Base-by-base conservation (phyloP, 2,888 invertebrate genomes). In the Heliconius ismenius region DNA sequence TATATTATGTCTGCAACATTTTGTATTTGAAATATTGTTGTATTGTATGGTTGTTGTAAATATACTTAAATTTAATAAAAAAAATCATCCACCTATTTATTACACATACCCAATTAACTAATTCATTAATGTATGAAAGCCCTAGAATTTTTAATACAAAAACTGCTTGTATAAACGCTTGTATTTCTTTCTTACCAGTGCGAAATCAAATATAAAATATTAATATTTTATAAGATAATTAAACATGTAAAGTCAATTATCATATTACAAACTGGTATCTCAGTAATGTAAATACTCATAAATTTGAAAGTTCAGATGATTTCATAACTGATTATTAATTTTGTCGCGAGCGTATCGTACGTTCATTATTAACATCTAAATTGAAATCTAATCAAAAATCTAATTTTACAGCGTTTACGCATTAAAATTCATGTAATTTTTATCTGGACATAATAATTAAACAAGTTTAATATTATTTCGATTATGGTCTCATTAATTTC, bases 401-500 rank as follows among this genome's bases (percentile, higher is more conserved):
- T 87, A 87, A 86, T 90, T 49, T 49, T 49, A 91, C 90, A 89
- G 88, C 90, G 87, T 87, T 90, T 86, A 89, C 88, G 87, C 87
- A 91, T 91, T 91, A 90, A 90, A 90, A 90, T 89, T 88, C 90
- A 89, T 90, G 89, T 90, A 88, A 87, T 88, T 86, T 86, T 87
- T 86, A 87, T 87, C 87, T 84, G 83, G 85, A 86, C 85, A 88
- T 87, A 87, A 88, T 89, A 89, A 89, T 88, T 89, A 89, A 90
- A 88, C 85, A 87, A 85, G 85, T 89, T 89, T 87, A 87, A 88
- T 90, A 92, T 89, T 88, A 88, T 89, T 90, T 90, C 89, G 90
- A 91, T 92, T 92, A 92, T 83, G 87, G 86, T 85, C 88, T 92
- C 92, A 93, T 92, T 92, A 92, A 92, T 92, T 91, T 89, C 87